Base-by-base conservation (phyloP, 2,888 invertebrate genomes). In the Pseudococcus jackbeardsleyi region DNA sequence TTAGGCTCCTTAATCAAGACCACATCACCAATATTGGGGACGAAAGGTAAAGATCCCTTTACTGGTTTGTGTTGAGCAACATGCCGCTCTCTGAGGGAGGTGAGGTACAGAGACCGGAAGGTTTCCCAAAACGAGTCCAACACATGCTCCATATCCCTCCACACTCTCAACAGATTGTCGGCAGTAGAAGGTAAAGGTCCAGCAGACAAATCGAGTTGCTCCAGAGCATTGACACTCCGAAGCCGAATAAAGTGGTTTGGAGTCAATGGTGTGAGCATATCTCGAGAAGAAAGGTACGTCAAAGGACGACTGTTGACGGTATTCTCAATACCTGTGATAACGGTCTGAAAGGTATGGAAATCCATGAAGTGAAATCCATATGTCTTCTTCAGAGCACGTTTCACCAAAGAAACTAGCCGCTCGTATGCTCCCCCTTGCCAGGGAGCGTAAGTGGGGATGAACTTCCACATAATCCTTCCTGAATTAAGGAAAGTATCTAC, bases 361-460 rank as follows among this genome's bases (percentile, higher is more conserved):
- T 50, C 17, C 5, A 50, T 5, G 15, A 5, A 15, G 0, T 17
- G 12, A 15, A 50, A 50, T 1, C 50, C 50, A 17, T 50, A 17
- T 50, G 50, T 5, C 17, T 50, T 50, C 50, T 50, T 50, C 17
- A 50, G 4, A 17, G 15, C 7, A 1, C 50, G 12, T 4, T 85
- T 85, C 0, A 85, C 33, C 6, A 85, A 8, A 12, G 39, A 26
- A 12, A 85, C 39, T 39, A 85, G 9, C 0, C 64, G 64, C 3
- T 85, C 85, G 26, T 85, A 85, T 0, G 85, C 68, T 7, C 85
- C 85, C 15, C 85, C 85, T 9, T 85, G 26, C 85, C 85, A 85
- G 1, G 85, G 85, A 15, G 85, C 26, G 39, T 85, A 85, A 0
- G 17, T n/a, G 12, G 85, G 85, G 33, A 64, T 85, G 42, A 85